These are phyloP conservation scores for Tenthredo mesomela DNA, from an alignment of 2,888 invertebrate species.

Conservation along the genomic window DNA sequence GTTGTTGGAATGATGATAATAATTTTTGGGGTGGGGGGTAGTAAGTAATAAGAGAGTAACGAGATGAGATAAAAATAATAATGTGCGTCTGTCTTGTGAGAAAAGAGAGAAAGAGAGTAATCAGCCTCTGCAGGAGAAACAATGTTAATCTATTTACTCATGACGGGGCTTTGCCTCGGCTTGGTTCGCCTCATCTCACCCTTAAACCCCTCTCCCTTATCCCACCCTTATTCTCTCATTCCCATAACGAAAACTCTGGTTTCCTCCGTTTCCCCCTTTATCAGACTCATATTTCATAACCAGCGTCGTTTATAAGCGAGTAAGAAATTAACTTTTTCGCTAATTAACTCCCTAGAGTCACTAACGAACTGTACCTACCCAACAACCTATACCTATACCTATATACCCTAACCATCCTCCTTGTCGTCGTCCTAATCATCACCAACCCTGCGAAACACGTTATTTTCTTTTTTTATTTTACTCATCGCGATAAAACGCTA, in stretches of 20 bases:
- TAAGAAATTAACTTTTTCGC: conserved; percentile 76
- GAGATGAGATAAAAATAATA: not conserved
- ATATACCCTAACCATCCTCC: not conserved
- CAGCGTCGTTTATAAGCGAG: conserved; percentile 73
- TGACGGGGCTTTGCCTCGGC: conserved; percentile 57
- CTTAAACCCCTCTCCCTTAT: not conserved
- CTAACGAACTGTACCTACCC: conserved; percentile 71
- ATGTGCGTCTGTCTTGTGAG: conserved; percentile 4
- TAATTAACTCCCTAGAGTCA: conserved; percentile 75
- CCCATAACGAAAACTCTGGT: conserved; percentile 70
- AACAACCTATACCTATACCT: not conserved
- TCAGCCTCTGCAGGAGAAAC: conserved; percentile 64
- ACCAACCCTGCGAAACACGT: conserved; percentile 58
- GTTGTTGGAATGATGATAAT: not conserved
- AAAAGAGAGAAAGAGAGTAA: conserved; percentile 55
- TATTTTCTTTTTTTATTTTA: conserved; percentile 55
- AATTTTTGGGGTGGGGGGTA: not conserved
- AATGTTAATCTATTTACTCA: conserved; percentile 73
- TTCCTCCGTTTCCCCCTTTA: conserved; percentile 71
- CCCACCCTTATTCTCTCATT: conserved; percentile 57
- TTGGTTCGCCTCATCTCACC: conserved; percentile 42
- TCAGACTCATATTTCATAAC: conserved; percentile 76
- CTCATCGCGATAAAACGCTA: not conserved
- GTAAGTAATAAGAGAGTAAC: too few species aligned
- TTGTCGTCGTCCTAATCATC: not conserved